Evolutionary conservation across 2,888 invertebrate genomes (phyloP).

Genomic region (Camponotus fellah): DNA sequence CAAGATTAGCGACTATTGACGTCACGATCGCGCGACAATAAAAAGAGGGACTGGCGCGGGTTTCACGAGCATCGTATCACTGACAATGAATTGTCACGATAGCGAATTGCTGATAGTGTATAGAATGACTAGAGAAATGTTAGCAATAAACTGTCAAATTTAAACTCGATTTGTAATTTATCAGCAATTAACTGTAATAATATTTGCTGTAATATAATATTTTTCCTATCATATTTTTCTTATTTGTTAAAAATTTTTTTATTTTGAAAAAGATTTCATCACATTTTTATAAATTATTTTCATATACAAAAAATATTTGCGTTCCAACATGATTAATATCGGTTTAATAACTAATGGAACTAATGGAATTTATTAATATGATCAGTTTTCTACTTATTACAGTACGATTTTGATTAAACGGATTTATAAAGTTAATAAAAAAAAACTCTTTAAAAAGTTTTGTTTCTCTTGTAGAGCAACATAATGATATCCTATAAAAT

Average conservation of each 20-base stretch:
- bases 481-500: not conserved
- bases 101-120: not conserved
- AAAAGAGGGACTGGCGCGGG: constrained; percentile 64
- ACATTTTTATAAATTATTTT: not conserved
- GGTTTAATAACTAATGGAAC: not conserved
- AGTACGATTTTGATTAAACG: not conserved
- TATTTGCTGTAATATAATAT: not conserved
- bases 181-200: not conserved
- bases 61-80: constrained; percentile 53
- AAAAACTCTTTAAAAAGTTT: not conserved
- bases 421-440: not conserved
- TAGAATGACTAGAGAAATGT: not conserved
- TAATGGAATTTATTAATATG: constrained; percentile 3
- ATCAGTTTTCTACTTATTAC: not conserved
- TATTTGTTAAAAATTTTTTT: not conserved
- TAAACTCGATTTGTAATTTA: not conserved
- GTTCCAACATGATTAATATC: not conserved
- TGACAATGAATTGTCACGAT: constrained; percentile 57
- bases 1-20: constrained; percentile 76
- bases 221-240: not conserved
- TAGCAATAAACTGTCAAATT: not conserved
- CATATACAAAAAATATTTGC: constrained; percentile 8
- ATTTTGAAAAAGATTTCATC: not conserved
- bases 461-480: constrained; percentile 6
- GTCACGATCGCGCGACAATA: constrained; percentile 74